Evolutionary conservation across 2,113 vertebrate genomes (phyloP).

Genomic region (Psephotus haematonotus): DNA sequence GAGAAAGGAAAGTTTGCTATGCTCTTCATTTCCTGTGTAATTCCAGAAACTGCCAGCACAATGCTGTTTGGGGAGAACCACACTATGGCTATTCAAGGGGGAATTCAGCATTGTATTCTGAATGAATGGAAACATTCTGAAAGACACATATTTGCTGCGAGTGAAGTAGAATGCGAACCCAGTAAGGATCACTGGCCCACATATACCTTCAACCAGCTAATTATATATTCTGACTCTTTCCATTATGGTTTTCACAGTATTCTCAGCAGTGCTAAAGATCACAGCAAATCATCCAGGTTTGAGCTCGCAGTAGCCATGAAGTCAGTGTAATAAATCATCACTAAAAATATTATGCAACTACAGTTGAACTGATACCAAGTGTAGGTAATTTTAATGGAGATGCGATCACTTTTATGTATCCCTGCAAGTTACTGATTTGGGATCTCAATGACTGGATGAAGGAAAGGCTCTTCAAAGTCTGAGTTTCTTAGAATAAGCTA

Average conservation of each 20-base stretch:
- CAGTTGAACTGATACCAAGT: background rate
- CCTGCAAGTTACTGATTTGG: background rate
- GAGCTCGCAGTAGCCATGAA: constrained; percentile 13
- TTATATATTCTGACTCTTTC: background rate
- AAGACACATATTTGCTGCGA: constrained; percentile 27
- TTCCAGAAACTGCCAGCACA: constrained; percentile 63
- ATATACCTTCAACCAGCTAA: constrained; percentile 23
- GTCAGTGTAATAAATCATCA: constrained; percentile 7
- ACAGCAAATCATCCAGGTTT: background rate
- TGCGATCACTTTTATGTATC: background rate
- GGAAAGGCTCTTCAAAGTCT: background rate
- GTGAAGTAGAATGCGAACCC: background rate
- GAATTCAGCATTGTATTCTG: constrained; percentile 48
- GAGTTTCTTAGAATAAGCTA: background rate
- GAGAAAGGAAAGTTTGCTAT: constrained; percentile 51
- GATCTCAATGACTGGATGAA: background rate
- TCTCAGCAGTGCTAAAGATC: background rate
- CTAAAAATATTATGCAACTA: constrained; percentile 28
- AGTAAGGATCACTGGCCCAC: background rate
- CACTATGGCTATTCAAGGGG: constrained; percentile 47
- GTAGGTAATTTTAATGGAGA: background rate
- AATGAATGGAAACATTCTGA: constrained; percentile 53
- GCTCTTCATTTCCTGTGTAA: constrained; percentile 66
- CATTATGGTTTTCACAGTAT: background rate
- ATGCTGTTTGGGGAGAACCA: constrained; percentile 51